These are phyloP conservation scores for Basileuterus tristriatus DNA, from an alignment of 2,797 vertebrate genomes.

Conservation along the genomic window DNA sequence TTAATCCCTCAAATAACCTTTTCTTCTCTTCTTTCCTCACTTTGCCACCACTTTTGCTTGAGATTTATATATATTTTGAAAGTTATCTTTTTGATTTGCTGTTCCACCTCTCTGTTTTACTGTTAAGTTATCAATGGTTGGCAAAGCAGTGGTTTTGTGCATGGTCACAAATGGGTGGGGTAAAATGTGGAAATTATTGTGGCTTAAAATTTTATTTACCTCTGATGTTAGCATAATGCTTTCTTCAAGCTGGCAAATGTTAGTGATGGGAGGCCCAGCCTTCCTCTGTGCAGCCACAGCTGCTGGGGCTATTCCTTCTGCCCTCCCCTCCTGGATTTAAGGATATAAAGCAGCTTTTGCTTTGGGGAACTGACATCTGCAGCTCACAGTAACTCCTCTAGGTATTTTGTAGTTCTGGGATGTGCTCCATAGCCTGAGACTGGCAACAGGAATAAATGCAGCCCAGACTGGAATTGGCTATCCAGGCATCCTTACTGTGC, in stretches of 20 bases:
- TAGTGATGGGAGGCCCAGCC: background rate
- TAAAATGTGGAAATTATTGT: background rate
- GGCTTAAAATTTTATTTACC: conserved; percentile 3
- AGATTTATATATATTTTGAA: background rate
- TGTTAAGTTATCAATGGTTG: background rate
- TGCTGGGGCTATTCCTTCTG: background rate
- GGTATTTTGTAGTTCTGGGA: background rate
- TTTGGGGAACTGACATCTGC: background rate
- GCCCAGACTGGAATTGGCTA: background rate
- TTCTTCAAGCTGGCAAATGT: conserved; percentile 16
- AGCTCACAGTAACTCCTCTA: background rate
- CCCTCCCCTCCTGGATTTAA: background rate
- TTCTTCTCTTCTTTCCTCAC: background rate
- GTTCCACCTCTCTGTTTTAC: background rate
- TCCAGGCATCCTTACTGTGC: background rate
- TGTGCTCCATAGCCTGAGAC: background rate
- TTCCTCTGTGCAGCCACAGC: background rate
- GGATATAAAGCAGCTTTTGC: background rate
- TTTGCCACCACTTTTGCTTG: background rate
- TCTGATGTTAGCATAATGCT: conserved; percentile 21
- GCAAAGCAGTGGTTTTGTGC: background rate
- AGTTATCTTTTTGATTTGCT: background rate
- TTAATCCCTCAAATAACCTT: conserved; percentile 36
- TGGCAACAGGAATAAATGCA: background rate
- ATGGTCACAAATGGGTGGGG: background rate